These are phyloP conservation scores for Altica lythri DNA, from an alignment of 2,888 invertebrate species.

Conservation along the genomic window DNA sequence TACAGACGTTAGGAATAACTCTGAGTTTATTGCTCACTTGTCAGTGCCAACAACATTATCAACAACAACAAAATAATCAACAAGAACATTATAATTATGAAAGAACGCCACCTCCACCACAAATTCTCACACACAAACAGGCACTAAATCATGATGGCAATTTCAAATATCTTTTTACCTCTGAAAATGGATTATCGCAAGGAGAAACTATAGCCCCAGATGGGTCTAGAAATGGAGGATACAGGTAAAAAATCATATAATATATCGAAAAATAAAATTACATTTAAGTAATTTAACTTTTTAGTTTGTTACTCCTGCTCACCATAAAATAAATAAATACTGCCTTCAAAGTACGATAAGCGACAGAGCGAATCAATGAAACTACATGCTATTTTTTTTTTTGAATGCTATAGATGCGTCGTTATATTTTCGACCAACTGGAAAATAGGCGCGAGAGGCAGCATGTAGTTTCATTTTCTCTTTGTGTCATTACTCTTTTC, in stretches of 20 bases:
- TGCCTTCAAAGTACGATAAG: too few species aligned
- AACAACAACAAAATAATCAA: constrained; percentile 28
- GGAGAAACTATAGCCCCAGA: constrained; percentile 72
- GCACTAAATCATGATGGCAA: constrained; percentile 68
- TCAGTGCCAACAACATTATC: constrained; percentile 32
- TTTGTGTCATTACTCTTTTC: too few species aligned
- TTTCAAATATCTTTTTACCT: constrained; percentile 70
- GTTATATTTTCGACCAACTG: too few species aligned
- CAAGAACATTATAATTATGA: constrained; percentile 40
- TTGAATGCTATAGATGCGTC: too few species aligned
- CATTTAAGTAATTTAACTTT: too few species aligned
- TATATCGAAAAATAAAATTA: too few species aligned
- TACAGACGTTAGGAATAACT: constrained; percentile 36
- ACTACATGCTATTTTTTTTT: too few species aligned
- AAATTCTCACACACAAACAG: constrained; percentile 67
- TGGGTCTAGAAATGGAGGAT: constrained; percentile 65
- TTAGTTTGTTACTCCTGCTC: too few species aligned
- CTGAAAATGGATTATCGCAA: constrained; percentile 71
- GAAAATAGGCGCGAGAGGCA: too few species aligned
- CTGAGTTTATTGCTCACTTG: constrained; percentile 38
- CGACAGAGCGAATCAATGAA: too few species aligned
- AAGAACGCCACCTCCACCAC: constrained; percentile 54
- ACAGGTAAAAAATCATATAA: constrained; percentile 36
- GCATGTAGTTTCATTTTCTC: too few species aligned
- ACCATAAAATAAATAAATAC: too few species aligned